Evolutionary conservation across 2,888 invertebrate species (phyloP), one percentile per base, ranked within the genome.

Genomic region (Alsophila aescularia): DNA sequence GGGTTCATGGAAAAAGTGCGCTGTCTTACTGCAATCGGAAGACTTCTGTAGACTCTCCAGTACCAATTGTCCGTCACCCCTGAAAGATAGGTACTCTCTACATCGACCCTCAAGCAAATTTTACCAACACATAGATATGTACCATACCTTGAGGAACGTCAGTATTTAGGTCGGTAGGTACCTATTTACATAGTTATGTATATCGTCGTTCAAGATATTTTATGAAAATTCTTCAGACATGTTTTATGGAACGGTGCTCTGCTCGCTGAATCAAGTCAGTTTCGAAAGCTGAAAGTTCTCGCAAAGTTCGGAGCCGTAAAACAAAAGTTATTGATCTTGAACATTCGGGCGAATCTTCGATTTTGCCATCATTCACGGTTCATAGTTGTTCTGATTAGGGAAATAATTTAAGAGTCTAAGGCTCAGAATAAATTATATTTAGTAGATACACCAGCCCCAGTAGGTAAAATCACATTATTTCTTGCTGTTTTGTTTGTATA

Each of bases 1-100:
- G 96, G 95, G 51, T 95, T 95, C 51, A 97, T 90, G 3, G 94
- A 93, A 76, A 96, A 95, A 0, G 94, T 93, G 16, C 94, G 93
- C 41, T 81, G 85, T 40, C 84, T 75, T n/a, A 70, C 78, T 27
- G 69, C 60, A 5, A 69, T 53, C 0, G 90, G 77, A 8, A 94
- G 84, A 0, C 90, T 88, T 0, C 85, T 80, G 68, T 93, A 95
- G 0, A 94, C 92, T 41, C 87, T 79, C 65, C 90, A 79, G 68
- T 92, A 94, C 83, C 94, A 93, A n/a, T 92, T 81, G 52, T 94
- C 92, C 0, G 93, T 92, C 18, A 96, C 67, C 68, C 93, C 83
- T 93, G 84, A 58, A 83, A 77, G n/a, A 4, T 29, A 29, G 29
- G 29, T n/a, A n/a, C 21, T 21, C 3, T 21, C 21, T 21, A 21